These are phyloP conservation scores for Pseudoatta argentina DNA, from an alignment of 1,140 invertebrate genomes.

Conservation along the genomic window DNA sequence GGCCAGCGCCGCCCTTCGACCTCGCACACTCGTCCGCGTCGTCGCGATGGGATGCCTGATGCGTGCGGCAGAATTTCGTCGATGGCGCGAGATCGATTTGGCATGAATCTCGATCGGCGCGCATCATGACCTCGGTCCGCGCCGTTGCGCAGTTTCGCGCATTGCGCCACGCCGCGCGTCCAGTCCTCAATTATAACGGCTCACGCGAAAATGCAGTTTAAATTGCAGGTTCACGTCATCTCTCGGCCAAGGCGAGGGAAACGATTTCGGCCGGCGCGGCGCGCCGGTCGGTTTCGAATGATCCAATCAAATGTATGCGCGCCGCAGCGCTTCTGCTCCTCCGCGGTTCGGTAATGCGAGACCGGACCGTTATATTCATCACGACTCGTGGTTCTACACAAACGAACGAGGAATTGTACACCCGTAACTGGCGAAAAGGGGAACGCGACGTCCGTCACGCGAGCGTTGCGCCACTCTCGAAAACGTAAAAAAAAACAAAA, in stretches of 20 bases:
- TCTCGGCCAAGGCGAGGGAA: slow-evolving; percentile 62
- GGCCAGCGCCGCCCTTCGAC: slow-evolving; percentile 60
- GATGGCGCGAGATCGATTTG: slow-evolving; percentile 49
- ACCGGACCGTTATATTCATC: slow-evolving; percentile 60
- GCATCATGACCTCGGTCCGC: slow-evolving; percentile 52
- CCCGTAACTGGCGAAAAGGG: slow-evolving; percentile 2
- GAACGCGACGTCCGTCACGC: slow-evolving; percentile 55
- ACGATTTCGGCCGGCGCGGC: slow-evolving; percentile 48
- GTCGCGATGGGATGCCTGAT: slow-evolving; percentile 28
- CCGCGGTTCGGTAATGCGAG: slow-evolving; percentile 29
- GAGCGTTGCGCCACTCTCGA: slow-evolving; percentile 28
- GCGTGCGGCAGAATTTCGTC: slow-evolving; percentile 23
- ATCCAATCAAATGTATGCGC: slow-evolving; percentile 76
- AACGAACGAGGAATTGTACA: slow-evolving; percentile 42
- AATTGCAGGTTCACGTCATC: slow-evolving; percentile 78
- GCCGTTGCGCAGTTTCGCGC: slow-evolving; percentile 43
- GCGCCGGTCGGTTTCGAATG: slow-evolving; percentile 57
- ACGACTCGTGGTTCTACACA: slow-evolving; percentile 24
- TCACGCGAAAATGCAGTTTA: slow-evolving; percentile 82
- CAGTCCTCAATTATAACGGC: slow-evolving; percentile 81
- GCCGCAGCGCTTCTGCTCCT: slow-evolving; percentile 1
- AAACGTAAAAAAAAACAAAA: not conserved
- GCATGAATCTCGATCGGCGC: slow-evolving; percentile 53
- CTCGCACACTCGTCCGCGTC: slow-evolving; percentile 8
- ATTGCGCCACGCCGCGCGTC: slow-evolving; percentile 13